Evolutionary conservation across 2,888 invertebrate species (phyloP).

Genomic region (Germaria angustata): DNA sequence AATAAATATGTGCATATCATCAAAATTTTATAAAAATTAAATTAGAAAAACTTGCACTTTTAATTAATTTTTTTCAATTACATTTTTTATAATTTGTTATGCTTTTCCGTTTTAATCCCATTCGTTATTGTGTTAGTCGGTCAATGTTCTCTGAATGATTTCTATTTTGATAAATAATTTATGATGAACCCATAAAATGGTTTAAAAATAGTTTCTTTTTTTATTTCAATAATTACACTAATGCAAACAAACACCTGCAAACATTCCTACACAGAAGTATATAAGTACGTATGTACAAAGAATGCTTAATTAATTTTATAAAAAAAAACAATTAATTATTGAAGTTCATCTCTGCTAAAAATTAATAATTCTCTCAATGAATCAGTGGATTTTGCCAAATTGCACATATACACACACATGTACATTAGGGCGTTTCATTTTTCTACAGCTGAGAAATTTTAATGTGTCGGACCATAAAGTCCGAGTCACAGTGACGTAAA

Average conservation of each 20-base stretch:
- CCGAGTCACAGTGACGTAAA: not conserved
- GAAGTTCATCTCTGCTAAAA: not conserved
- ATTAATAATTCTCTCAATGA: conserved; percentile 4
- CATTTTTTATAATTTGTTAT: conserved; percentile 12
- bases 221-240: conserved; percentile 13
- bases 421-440: too few species aligned
- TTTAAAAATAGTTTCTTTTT: not conserved
- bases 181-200: conserved; percentile 20
- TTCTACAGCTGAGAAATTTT: too few species aligned
- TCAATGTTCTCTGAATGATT: conserved; percentile 55
- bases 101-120: not conserved
- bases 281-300: not conserved
- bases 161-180: conserved; percentile 22
- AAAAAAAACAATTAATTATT: not conserved
- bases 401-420: not conserved
- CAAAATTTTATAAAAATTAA: not conserved
- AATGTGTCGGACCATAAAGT: too few species aligned
- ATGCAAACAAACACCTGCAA: conserved; percentile 4
- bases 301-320: not conserved
- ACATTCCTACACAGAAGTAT: not conserved
- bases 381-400: not conserved
- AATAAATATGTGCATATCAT: not conserved
- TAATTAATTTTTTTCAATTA: conserved; percentile 8
- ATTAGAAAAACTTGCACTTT: conserved; percentile 49
- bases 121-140: conserved; percentile 55